Conservation (phyloP, 2,113 vertebrate species). For the Trematomus loennbergii region DNA sequence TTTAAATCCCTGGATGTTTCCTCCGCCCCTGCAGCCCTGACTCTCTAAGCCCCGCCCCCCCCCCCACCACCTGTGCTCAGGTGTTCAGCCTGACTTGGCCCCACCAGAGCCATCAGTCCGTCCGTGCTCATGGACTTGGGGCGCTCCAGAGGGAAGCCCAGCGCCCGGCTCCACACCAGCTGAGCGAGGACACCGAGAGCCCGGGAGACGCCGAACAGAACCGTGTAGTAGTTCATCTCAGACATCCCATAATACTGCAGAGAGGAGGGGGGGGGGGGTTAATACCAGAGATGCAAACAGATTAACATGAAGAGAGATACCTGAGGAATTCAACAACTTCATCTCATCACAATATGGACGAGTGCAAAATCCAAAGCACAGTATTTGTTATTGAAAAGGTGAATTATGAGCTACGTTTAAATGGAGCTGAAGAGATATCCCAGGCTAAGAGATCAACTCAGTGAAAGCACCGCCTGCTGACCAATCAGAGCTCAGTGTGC, state of each 20-base stretch:
- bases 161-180: slow-evolving; percentile 95
- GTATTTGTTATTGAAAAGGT: too few species aligned
- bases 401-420: too few species aligned
- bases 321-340: too few species aligned
- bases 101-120: slow-evolving; percentile 92
- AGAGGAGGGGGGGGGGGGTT: not conserved
- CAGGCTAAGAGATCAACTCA: too few species aligned
- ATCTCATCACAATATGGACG: too few species aligned
- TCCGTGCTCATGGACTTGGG: slow-evolving; percentile 98
- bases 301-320: too few species aligned
- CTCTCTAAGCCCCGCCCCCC: slow-evolving; percentile 52
- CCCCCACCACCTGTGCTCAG: slow-evolving; percentile 19
- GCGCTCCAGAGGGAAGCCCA: slow-evolving; percentile 95
- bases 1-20: slow-evolving; percentile 75
- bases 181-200: slow-evolving; percentile 94
- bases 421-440: too few species aligned
- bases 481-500: too few species aligned
- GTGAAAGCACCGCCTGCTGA: too few species aligned
- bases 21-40: slow-evolving; percentile 59
- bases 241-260: slow-evolving; percentile 95
- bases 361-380: too few species aligned
- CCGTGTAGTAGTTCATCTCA: slow-evolving; percentile 99
- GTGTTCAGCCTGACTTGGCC: slow-evolving; percentile 87
- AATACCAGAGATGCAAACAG: too few species aligned
- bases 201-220: slow-evolving; percentile 95